Evolutionary conservation across 2,113 vertebrate genomes (phyloP).

Genomic region (Dicentrarchus labrax): DNA sequence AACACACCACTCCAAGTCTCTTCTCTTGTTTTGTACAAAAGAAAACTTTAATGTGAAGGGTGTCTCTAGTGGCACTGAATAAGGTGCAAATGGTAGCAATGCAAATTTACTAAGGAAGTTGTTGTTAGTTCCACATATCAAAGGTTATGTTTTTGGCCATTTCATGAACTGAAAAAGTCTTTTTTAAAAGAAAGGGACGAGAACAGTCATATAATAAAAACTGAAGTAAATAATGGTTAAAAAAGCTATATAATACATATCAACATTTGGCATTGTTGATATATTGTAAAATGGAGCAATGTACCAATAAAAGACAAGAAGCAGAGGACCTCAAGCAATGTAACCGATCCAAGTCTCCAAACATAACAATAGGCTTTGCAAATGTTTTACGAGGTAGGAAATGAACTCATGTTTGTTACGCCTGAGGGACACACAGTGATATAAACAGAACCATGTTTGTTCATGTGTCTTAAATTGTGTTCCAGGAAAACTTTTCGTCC

Average conservation of each 20-base stretch:
- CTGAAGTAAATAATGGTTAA: not conserved
- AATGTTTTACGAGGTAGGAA: slow-evolving; percentile 12
- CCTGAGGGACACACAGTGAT: not conserved
- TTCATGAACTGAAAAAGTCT: not conserved
- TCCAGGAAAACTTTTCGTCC: not conserved
- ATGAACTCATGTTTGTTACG: not conserved
- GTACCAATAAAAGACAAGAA: not conserved
- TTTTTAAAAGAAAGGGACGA: not conserved
- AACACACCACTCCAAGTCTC: not conserved
- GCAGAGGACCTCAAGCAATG: not conserved
- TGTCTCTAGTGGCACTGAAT: not conserved
- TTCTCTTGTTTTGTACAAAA: not conserved
- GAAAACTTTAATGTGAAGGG: not conserved
- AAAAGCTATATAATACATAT: not conserved
- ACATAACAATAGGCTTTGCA: slow-evolving; percentile 2
- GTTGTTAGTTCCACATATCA: not conserved
- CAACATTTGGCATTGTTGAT: not conserved
- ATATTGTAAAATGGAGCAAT: not conserved
- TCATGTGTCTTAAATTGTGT: not conserved
- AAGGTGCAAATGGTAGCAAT: not conserved
- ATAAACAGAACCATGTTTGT: not conserved
- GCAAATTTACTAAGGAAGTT: not conserved
- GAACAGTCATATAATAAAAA: not conserved
- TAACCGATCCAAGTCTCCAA: not conserved
- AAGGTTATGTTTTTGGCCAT: not conserved